Evolutionary conservation across 1,140 invertebrate species (phyloP).

Genomic region (Homarus americanus): DNA sequence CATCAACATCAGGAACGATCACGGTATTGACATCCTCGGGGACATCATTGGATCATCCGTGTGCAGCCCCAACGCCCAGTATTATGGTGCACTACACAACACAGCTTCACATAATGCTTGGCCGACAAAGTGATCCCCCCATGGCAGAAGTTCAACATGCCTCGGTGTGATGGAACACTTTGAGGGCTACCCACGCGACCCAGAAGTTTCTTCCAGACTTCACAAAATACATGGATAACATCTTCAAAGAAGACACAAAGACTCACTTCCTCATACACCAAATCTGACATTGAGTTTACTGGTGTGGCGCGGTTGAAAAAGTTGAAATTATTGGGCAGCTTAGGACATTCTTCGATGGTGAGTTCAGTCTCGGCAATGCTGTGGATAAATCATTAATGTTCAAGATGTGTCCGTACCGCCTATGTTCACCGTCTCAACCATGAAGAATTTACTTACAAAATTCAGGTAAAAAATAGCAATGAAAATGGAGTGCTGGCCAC

Average conservation of each 20-base stretch:
- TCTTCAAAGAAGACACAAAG: slow-evolving; percentile 47
- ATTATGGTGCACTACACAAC: slow-evolving; percentile 59
- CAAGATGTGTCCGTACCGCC: slow-evolving; percentile 13
- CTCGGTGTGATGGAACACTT: slow-evolving; percentile 56
- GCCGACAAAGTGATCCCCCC: slow-evolving; percentile 49
- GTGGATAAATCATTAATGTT: slow-evolving; percentile 30
- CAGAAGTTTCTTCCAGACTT: slow-evolving; percentile 35
- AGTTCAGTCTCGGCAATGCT: slow-evolving; percentile 48
- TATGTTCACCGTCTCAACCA: slow-evolving; percentile 34
- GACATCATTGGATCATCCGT: slow-evolving; percentile 48
- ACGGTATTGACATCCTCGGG: slow-evolving; percentile 48
- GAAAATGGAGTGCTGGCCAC: background rate
- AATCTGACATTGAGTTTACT: slow-evolving; percentile 9
- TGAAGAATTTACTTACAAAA: slow-evolving; percentile 5
- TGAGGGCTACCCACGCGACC: slow-evolving; percentile 38
- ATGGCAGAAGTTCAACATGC: slow-evolving; percentile 34
- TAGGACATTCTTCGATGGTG: slow-evolving; percentile 52
- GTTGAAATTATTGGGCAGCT: background rate
- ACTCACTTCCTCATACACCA: slow-evolving; percentile 48
- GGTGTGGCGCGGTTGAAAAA: background rate
- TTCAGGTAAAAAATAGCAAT: background rate
- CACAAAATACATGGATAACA: slow-evolving; percentile 63
- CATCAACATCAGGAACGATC: slow-evolving; percentile 42
- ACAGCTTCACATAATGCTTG: slow-evolving; percentile 46
- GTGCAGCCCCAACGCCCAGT: slow-evolving; percentile 43